Conservation (phyloP, 2,113 vertebrate genomes). For the Crotalus tigris region DNA sequence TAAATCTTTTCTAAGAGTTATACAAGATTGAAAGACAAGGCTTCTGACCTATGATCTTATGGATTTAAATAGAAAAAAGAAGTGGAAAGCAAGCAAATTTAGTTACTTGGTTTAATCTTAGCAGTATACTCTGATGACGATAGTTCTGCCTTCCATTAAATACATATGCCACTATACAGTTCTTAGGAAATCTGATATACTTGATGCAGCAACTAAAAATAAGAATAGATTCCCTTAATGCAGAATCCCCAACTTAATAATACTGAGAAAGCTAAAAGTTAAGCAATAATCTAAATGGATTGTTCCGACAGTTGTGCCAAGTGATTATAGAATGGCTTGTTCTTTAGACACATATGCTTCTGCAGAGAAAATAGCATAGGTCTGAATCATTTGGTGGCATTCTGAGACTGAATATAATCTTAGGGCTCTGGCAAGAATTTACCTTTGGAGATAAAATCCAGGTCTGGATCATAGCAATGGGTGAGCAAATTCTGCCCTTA, state of each 20-base stretch:
- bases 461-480: not conserved
- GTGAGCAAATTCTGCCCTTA: not conserved
- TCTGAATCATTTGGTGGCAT: not conserved
- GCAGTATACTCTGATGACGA: not conserved
- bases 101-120: not conserved
- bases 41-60: not conserved
- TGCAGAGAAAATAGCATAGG: not conserved
- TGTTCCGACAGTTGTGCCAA: not conserved
- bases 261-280: not conserved
- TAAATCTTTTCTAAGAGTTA: not conserved
- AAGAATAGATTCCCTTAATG: not conserved
- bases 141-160: not conserved
- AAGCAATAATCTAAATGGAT: not conserved
- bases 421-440: not conserved
- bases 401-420: not conserved
- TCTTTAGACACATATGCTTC: not conserved
- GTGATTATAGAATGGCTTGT: not conserved
- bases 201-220: not conserved
- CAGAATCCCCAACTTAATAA: not conserved
- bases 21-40: not conserved
- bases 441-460: not conserved
- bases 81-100: not conserved
- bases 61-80: not conserved
- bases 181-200: not conserved
- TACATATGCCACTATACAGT: not conserved